These are phyloP conservation scores for Gallinago solitaria DNA, from an alignment of 2,797 vertebrate species.

Conservation along the genomic window DNA sequence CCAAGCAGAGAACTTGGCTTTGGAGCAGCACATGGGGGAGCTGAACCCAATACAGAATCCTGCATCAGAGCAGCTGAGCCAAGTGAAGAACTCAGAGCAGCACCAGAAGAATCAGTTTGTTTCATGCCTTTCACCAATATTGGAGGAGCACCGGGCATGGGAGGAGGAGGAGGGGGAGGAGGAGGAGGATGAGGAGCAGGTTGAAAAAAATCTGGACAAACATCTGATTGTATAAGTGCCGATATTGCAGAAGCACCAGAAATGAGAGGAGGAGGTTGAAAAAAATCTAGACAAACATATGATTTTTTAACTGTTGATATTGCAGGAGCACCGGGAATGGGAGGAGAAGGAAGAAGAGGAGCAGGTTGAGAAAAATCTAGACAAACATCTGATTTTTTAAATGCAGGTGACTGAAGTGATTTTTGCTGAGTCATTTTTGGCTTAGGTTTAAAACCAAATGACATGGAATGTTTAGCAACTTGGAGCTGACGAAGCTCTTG, in stretches of 20 bases:
- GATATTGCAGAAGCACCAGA: too few species aligned
- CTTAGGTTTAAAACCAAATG: background rate
- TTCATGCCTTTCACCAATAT: background rate
- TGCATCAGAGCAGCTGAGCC: background rate
- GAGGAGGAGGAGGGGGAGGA: background rate
- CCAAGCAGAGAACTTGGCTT: background rate
- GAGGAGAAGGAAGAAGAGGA: background rate
- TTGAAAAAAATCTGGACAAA: too few species aligned
- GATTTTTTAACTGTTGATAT: too few species aligned
- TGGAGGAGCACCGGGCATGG: accelerated
- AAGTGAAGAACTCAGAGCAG: background rate
- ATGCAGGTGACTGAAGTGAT: background rate
- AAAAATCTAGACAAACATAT: background rate
- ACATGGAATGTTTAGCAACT: background rate
- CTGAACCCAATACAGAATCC: background rate
- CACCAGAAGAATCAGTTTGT: background rate
- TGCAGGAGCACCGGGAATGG: too few species aligned
- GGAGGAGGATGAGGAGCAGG: background rate
- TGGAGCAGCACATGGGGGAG: background rate
- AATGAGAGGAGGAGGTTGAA: background rate
- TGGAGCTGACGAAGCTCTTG: background rate
- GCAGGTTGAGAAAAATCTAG: background rate
- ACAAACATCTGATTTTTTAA: background rate
- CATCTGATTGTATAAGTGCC: too few species aligned
- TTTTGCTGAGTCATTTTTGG: background rate